Conservation (phyloP, 2,888 invertebrate genomes). For the Tetranychus truncatus region DNA sequence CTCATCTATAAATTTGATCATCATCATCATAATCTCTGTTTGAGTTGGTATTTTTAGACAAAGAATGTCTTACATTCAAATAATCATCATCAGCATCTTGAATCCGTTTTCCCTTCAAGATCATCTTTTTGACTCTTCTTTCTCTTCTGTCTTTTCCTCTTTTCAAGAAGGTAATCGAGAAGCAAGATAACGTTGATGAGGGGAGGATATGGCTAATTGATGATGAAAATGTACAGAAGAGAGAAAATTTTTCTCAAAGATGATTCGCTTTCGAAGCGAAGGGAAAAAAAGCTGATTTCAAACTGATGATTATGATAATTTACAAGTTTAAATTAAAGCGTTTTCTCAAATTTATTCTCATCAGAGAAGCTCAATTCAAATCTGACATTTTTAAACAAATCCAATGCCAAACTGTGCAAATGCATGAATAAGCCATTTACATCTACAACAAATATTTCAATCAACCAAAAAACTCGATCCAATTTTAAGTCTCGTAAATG, state of each 20-base stretch:
- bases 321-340: too few species aligned
- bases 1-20: background rate
- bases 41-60: background rate
- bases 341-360: too few species aligned
- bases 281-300: background rate
- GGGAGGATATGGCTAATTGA: constrained; percentile 1
- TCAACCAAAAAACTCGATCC: too few species aligned
- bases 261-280: background rate
- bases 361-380: too few species aligned
- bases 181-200: background rate
- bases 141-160: too few species aligned
- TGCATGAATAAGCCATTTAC: too few species aligned
- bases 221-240: background rate
- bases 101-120: background rate
- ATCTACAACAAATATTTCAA: too few species aligned
- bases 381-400: too few species aligned
- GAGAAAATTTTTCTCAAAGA: background rate
- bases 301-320: too few species aligned
- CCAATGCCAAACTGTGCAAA: too few species aligned
- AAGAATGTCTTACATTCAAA: background rate
- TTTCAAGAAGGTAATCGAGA: background rate
- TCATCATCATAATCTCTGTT: background rate
- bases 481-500: too few species aligned
- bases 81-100: background rate
- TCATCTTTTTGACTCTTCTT: background rate